Base-by-base conservation (phyloP, 2,797 vertebrate species). In the Xenops minutus region DNA sequence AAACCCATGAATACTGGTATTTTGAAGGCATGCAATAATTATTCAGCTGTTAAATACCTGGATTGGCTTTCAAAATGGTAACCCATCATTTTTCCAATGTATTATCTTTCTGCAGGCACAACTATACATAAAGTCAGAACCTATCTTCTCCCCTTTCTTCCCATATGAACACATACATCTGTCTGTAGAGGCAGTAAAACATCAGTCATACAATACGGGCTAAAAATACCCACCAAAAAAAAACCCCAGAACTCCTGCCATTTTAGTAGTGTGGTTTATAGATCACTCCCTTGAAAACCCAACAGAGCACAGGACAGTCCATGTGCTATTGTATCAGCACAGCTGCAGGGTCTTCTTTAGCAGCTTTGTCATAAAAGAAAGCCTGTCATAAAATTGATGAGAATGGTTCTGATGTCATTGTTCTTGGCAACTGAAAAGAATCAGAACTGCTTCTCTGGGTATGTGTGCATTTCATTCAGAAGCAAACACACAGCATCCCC, bases 131-230 rank as follows among this genome's bases (percentile, higher is more conserved):
- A 79, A 75, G 32, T 20, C 46, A 91, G 36, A 83, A 66, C 30
- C 54, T 92, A 32, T 39, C 7, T 84, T 80, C 62, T 81, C 27
- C 58, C 27, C 20, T 44, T 83, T 68, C 49, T 91, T 90, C 23
- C 78, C 39, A 46, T 10, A 62, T 10, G 34, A 95, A 86, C 10
- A 71, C 14, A 75, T 24, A 72, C 6, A 59, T 76, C 15, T 56
- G 9, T 49, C 68, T 80, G 46, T 13, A 72, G 32, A 77, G 52
- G 41, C 41, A 80, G 34, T 58, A 84, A 72, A 88, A 85, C 2
- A 1, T 20, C 37, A 58, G 56, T 72, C 1, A 3, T 39, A 64
- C 14, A 85, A 71, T 37, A 49, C 0, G 0, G 41, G 37, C 41
- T 88, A 88, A 87, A 86, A 86, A 69, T 37, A 91, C 14, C 14